A percentile compares a stretch with the other conserved stretches of the same genome.
Evolutionary conservation across 2,797 vertebrate genomes (phyloP).

Genomic region (Crenuchus spilurus): DNA sequence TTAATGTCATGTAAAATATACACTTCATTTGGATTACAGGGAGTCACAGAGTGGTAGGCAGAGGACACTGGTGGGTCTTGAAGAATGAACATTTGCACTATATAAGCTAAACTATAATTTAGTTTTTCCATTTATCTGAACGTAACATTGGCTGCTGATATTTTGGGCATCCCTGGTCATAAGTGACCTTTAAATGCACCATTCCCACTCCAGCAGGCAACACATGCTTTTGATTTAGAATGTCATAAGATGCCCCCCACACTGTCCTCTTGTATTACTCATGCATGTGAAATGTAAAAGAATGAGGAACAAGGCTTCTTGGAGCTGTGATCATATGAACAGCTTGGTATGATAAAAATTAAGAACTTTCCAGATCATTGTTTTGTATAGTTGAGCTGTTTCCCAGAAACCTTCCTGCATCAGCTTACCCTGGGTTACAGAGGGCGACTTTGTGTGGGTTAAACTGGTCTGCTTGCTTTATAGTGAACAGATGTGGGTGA

Average conservation of each 20-base stretch:
- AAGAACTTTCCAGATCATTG: not conserved
- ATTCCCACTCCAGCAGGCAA: not conserved
- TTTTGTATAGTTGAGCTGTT: not conserved
- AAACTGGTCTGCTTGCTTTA: not conserved
- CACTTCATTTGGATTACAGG: no score
- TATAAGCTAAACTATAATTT: no score
- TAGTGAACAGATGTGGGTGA: no score
- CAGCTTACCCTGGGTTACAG: not conserved
- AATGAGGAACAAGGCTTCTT: not conserved
- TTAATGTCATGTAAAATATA: no score
- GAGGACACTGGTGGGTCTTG: no score
- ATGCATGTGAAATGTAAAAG: not conserved
- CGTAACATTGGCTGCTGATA: no score
- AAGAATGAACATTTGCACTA: no score
- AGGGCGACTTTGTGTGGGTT: not conserved
- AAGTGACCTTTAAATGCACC: conserved; percentile 14
- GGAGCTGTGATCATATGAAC: conserved; percentile 1
- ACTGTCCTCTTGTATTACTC: not conserved
- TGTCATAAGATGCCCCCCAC: not conserved
- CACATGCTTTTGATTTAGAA: conserved; percentile 36
- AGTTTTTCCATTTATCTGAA: no score
- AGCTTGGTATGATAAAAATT: not conserved
- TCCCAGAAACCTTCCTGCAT: not conserved
- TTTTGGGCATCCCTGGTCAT: not conserved
- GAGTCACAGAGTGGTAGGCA: no score